Evolutionary conservation across 2,113 vertebrate species (phyloP), one percentile per base, ranked within the genome.

Genomic region (Cepphus grylle): DNA sequence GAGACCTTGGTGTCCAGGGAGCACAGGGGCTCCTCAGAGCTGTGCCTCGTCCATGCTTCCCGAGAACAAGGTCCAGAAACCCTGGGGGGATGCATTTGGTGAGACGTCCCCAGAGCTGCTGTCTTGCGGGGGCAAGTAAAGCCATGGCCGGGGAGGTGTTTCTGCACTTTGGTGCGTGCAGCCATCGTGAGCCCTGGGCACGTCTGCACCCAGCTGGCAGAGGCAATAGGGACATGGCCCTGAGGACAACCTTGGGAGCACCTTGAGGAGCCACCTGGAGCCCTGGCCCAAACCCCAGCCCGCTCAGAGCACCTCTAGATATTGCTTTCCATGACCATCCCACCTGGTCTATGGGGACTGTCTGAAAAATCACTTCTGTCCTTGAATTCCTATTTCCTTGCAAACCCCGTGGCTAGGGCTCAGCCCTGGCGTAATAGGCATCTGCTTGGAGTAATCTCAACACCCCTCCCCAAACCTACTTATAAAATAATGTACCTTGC

Each of bases 401-500:
- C 90, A 94, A 94, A 92, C 45, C 76, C 71, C 0, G 2, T 92
- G 80, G 80, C 90, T 69, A 50, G 84, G 61, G 80, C 93, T 95
- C 81, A 93, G 89, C 74, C 90, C 93, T 59, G 67, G 55, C 67
- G 70, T 91, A 90, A 86, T 80, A 89, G 71, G 69, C 43, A 58
- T 67, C 69, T 93, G 86, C 90, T 50, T 30, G 90, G 53, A 83
- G 90, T 81, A 89, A 94, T 92, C 83, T 81, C 77, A 61, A 56
- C 73, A 91, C 63, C 91, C 82, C 69, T 96, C 92, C 90, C 88
- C 70, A 93, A 90, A 79, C 88, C 95, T 97, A 62, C 96, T 97
- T 94, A 94, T 45, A 95, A 96, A 97, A 97, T 93, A 61, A 88
- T 95, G 93, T 87, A 84, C 90, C 90, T 92, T 86, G 52, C 85